phyloP scores from a whole-genome alignment of 1,140 invertebrate genomes.

The Pseudomyrmex flavicornis region DNA sequence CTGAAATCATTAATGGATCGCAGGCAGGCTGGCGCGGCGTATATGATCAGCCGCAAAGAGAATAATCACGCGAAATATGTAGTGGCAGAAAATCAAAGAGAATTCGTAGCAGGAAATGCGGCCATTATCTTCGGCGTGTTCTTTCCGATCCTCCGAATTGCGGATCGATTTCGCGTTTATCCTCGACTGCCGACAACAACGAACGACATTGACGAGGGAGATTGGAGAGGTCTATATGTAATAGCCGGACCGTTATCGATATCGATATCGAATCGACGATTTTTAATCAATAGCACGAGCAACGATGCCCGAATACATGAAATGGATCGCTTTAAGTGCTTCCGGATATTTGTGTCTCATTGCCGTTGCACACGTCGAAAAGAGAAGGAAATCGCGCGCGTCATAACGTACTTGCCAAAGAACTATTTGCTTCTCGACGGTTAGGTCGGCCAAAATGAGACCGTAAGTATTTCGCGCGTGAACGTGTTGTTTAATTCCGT shows the following conservation, averaged over 20 bases:
- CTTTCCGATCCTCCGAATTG: constrained; percentile 55
- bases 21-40: not conserved
- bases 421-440: constrained; percentile 2
- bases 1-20: constrained; percentile 51
- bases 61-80: constrained; percentile 60
- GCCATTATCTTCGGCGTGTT: constrained; percentile 59
- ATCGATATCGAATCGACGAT: constrained; percentile 20
- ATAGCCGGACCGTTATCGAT: not conserved
- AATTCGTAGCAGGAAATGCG: constrained; percentile 55
- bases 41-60: constrained; percentile 52
- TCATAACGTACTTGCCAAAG: constrained; percentile 26
- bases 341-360: constrained; percentile 49
- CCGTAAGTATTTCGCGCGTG: constrained; percentile 39
- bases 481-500: not conserved
- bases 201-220: not conserved
- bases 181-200: constrained; percentile 3
- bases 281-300: constrained; percentile 29
- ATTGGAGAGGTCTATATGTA: not conserved
- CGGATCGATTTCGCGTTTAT: constrained; percentile 51
- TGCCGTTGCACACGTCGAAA: not conserved
- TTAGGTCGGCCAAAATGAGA: not conserved
- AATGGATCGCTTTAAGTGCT: constrained; percentile 43
- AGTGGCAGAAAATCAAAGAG: constrained; percentile 63
- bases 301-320: not conserved
- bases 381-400: constrained; percentile 30